Percentiles rank a stretch among this genome's conserved stretches.
phyloP scores from a whole-genome alignment of 2,888 invertebrate genomes.

The Drosophila yooni region DNA sequence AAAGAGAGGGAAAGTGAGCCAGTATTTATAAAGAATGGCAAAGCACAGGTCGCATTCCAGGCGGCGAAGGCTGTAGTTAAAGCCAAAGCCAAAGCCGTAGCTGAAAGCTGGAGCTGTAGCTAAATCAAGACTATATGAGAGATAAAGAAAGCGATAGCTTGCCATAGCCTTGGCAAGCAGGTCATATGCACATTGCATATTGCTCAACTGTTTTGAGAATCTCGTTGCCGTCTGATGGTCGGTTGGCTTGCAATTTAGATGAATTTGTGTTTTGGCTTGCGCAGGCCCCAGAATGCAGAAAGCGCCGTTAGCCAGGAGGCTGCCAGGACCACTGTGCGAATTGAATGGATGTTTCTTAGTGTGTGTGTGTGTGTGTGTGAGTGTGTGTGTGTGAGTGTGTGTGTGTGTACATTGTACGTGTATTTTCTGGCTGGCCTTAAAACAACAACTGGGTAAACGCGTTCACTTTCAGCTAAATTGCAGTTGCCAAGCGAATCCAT shows the following conservation, averaged over 20 bases:
- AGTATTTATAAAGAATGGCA: slow-evolving; percentile 59
- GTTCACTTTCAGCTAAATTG: slow-evolving; percentile 55
- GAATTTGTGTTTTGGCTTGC: slow-evolving; percentile 57
- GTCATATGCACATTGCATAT: slow-evolving; percentile 35
- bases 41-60: slow-evolving; percentile 23
- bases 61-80: slow-evolving; percentile 8
- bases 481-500: slow-evolving; percentile 29
- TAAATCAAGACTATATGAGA: slow-evolving; percentile 53
- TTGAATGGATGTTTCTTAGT: slow-evolving; percentile 45
- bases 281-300: background rate
- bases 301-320: slow-evolving; percentile 9
- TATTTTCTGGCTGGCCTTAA: slow-evolving; percentile 11
- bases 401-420: slow-evolving; percentile 14
- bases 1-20: slow-evolving; percentile 6
- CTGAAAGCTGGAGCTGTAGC: slow-evolving; percentile 10
- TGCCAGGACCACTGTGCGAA: slow-evolving; percentile 44
- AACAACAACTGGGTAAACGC: slow-evolving; percentile 51
- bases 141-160: slow-evolving; percentile 60
- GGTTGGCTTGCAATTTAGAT: slow-evolving; percentile 63
- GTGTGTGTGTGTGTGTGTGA: slow-evolving; percentile 2
- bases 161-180: slow-evolving; percentile 55
- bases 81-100: slow-evolving; percentile 14
- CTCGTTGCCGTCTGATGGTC: slow-evolving; percentile 45
- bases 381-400: slow-evolving; percentile 15
- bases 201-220: slow-evolving; percentile 31